Percentiles rank a stretch among this genome's conserved stretches.
phyloP scores from a whole-genome alignment of 2,797 vertebrate species.

The Muscicapa comitata region DNA sequence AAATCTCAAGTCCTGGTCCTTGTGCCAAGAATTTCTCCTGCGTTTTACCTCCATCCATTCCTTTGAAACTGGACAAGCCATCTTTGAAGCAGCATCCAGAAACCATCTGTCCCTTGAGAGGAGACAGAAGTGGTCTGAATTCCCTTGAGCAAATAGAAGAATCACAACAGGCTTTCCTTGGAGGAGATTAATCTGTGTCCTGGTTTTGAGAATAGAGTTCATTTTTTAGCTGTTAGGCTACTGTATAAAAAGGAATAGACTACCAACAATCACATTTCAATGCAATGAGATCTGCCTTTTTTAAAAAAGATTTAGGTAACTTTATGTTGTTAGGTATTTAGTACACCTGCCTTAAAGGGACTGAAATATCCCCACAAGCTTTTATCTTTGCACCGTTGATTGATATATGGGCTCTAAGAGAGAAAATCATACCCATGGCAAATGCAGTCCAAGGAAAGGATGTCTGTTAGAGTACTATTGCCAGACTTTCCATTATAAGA shows the following conservation, averaged over 20 bases:
- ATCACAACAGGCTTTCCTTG: not conserved
- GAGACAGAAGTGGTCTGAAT: not conserved
- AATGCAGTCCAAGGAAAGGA: not conserved
- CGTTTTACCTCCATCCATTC: not conserved
- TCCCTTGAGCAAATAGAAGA: not conserved
- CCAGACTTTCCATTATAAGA: not conserved
- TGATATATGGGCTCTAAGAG: not conserved
- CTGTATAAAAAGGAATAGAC: not conserved
- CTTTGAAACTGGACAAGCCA: not conserved
- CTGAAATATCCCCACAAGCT: not conserved
- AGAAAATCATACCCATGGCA: not conserved
- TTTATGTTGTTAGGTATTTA: not conserved
- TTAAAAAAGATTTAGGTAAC: not conserved
- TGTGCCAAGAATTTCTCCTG: not conserved
- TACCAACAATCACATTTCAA: not conserved
- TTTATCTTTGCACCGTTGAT: not conserved
- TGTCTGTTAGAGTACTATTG: not conserved
- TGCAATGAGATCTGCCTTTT: not conserved
- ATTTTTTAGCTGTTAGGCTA: not conserved
- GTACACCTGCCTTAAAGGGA: not conserved
- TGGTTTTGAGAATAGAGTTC: not conserved
- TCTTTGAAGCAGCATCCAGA: not conserved
- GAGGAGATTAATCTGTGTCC: not conserved
- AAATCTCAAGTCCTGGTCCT: not conserved
- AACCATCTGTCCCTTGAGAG: not conserved